Evolutionary conservation across 1,140 invertebrate species (phyloP).

Genomic region (Tachypleus tridentatus): DNA sequence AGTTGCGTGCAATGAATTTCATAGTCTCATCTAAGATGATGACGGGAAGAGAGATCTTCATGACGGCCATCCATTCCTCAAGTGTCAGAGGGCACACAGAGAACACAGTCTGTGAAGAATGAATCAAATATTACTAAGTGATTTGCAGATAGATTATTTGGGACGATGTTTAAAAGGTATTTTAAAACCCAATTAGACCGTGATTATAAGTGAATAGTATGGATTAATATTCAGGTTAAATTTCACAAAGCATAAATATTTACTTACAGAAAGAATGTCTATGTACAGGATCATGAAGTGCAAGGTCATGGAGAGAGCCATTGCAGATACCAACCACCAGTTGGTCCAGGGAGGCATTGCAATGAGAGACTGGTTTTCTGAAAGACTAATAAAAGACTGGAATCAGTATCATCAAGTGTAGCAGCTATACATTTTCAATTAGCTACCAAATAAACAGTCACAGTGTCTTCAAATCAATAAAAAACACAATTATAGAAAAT

Average conservation of each 20-base stretch:
- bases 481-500: no score
- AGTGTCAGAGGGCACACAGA: constrained; percentile 90
- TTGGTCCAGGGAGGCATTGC: constrained; percentile 98
- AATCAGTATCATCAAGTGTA: no score
- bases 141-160: neutral
- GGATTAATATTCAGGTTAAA: neutral
- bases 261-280: constrained; percentile 93
- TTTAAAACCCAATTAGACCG: neutral
- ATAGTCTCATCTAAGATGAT: constrained; percentile 97
- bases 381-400: constrained; percentile 53
- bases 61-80: constrained; percentile 96
- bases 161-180: neutral
- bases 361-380: constrained; percentile 97
- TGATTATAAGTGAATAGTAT: constrained; percentile 28
- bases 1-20: constrained; percentile 97
- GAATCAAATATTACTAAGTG: no score
- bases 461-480: neutral
- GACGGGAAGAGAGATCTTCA: constrained; percentile 99
- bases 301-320: constrained; percentile 96
- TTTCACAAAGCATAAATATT: no score
- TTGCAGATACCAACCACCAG: constrained; percentile 93
- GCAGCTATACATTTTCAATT: neutral
- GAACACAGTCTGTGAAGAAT: constrained; percentile 82
- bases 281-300: constrained; percentile 99
- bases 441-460: neutral